Percentiles rank a stretch among this genome's conserved stretches.
These are phyloP conservation scores for Beris chalybata DNA, from an alignment of 2,888 invertebrate species.

Conservation along the genomic window DNA sequence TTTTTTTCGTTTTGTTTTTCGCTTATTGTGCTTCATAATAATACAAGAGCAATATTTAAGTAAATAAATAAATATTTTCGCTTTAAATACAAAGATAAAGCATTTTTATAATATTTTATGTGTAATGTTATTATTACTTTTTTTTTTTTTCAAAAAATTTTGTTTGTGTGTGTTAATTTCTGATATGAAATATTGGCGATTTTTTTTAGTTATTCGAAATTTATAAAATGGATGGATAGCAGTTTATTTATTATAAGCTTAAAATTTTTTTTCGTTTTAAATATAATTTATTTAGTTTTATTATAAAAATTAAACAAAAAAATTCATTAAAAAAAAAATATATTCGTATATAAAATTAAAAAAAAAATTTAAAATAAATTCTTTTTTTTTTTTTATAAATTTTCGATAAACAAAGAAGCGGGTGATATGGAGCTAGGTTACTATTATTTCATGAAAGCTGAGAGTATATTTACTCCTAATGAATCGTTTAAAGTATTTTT, in stretches of 20 bases:
- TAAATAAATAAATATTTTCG: background rate
- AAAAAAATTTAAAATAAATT: background rate
- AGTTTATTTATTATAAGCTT: slow-evolving; percentile 6
- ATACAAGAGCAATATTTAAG: background rate
- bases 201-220: slow-evolving; percentile 6
- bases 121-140: slow-evolving; percentile 5
- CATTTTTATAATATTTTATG: slow-evolving; percentile 3
- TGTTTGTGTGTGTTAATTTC: slow-evolving; percentile 9
- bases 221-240: slow-evolving; percentile 32
- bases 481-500: background rate
- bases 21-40: background rate
- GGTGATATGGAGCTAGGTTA: background rate
- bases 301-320: slow-evolving; percentile 2
- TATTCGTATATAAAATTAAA: background rate
- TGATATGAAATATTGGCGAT: slow-evolving; percentile 27
- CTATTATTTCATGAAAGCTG: background rate
- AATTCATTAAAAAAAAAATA: too few relatives aligned
- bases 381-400: background rate
- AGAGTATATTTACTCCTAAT: background rate
- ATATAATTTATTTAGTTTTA: background rate
- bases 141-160: slow-evolving; percentile 8
- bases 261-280: background rate
- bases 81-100: slow-evolving; percentile 27
- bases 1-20: background rate
- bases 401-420: background rate